Evolutionary conservation across 2,888 invertebrate species (phyloP).

Genomic region (Drosophila quinaria): DNA sequence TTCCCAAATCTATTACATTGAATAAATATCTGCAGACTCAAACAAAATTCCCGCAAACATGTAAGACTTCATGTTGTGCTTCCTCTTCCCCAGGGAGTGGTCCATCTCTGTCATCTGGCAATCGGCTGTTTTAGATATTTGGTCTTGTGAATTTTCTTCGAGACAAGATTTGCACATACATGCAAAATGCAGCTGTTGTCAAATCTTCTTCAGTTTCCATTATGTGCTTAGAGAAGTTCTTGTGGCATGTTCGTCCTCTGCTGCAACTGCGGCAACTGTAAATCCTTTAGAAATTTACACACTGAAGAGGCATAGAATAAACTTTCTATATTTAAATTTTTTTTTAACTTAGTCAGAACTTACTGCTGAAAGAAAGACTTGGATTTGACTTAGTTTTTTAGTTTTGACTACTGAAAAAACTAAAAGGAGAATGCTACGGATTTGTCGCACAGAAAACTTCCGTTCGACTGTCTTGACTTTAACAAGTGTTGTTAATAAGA

Average conservation of each 20-base stretch:
- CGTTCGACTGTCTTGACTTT: slow-evolving; percentile 1
- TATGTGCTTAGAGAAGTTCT: slow-evolving; percentile 20
- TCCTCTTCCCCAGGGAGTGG: background rate
- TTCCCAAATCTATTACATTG: slow-evolving; percentile 17
- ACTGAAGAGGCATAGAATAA: slow-evolving; percentile 2
- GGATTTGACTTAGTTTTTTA: slow-evolving; percentile 2
- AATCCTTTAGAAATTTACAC: slow-evolving; percentile 12
- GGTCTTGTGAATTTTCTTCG: slow-evolving; percentile 8
- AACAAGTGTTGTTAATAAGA: background rate
- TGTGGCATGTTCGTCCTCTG: slow-evolving; percentile 17
- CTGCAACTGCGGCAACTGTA: slow-evolving; percentile 1
- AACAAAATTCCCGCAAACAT: slow-evolving; percentile 9
- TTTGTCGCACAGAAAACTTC: slow-evolving; percentile 13
- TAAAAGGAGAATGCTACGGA: slow-evolving; percentile 3
- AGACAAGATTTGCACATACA: slow-evolving; percentile 15
- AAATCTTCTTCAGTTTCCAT: slow-evolving; percentile 14
- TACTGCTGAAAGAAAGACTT: background rate
- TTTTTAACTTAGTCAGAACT: slow-evolving; percentile 8
- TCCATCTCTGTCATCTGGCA: background rate
- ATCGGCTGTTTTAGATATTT: slow-evolving; percentile 20
- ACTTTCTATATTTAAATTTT: slow-evolving; percentile 13
- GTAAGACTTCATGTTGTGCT: background rate
- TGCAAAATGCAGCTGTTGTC: slow-evolving; percentile 37
- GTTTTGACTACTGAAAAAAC: slow-evolving; percentile 2
- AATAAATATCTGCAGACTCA: slow-evolving; percentile 29